Evolutionary conservation across 2,797 vertebrate species (phyloP).

Genomic region (Sandelia bainsii): DNA sequence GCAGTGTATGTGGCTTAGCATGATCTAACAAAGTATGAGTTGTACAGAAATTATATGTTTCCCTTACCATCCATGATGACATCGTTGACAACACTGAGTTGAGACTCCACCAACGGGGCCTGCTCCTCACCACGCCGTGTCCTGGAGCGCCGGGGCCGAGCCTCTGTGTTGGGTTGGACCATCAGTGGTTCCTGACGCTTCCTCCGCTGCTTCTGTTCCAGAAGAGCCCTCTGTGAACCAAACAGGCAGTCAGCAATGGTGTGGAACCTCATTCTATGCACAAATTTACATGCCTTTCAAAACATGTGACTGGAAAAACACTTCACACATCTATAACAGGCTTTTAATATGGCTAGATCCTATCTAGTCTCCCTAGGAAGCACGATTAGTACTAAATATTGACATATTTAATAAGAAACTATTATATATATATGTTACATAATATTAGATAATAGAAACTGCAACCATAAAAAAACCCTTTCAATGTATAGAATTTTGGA

Average conservation of each 20-base stretch:
- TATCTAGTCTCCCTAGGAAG: not conserved
- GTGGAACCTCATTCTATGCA: not conserved
- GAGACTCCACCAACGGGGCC: slow-evolving; percentile 88
- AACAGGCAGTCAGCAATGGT: not conserved
- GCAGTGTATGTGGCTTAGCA: not conserved
- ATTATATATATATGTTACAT: no score
- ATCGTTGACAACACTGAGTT: slow-evolving; percentile 69
- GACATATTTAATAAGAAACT: no score
- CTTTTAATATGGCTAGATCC: not conserved
- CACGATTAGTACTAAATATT: not conserved
- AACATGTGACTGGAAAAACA: not conserved
- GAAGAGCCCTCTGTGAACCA: slow-evolving; percentile 87
- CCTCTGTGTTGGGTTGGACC: slow-evolving; percentile 95
- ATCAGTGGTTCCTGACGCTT: slow-evolving; percentile 93
- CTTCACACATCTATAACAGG: not conserved
- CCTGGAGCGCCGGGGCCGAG: slow-evolving; percentile 83
- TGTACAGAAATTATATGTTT: not conserved
- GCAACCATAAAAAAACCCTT: no score
- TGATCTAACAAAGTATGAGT: no score
- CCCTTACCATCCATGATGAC: slow-evolving; percentile 89
- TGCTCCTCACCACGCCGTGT: slow-evolving; percentile 88
- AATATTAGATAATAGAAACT: no score
- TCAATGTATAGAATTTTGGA: no score
- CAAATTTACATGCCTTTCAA: not conserved
- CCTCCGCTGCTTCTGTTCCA: slow-evolving; percentile 94